A percentile compares a stretch with the other conserved stretches of the same genome.
These are phyloP conservation scores for Laterallus jamaicensis DNA, from an alignment of 2,113 vertebrate genomes.

Conservation along the genomic window DNA sequence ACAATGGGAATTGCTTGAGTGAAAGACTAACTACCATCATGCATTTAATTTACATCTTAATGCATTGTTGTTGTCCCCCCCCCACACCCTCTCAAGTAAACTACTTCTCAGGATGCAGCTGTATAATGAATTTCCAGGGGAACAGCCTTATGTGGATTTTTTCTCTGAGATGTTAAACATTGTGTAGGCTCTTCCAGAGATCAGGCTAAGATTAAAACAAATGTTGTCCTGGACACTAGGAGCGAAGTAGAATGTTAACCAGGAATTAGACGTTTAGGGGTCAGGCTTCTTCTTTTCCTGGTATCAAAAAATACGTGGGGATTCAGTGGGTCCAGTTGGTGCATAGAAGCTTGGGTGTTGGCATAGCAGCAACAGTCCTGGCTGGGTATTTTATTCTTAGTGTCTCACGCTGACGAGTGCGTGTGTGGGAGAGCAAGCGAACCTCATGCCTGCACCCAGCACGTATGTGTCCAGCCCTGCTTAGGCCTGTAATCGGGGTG, in stretches of 20 bases:
- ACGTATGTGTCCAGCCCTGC: neutral
- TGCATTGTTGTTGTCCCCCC: neutral
- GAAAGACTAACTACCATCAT: neutral
- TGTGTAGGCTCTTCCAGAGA: neutral
- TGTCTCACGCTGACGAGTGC: neutral
- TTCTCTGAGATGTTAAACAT: neutral
- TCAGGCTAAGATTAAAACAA: neutral
- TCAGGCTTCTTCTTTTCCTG: neutral
- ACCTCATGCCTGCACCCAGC: neutral
- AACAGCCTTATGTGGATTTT: neutral
- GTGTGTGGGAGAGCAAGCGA: neutral
- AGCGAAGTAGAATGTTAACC: neutral
- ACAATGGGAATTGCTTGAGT: neutral
- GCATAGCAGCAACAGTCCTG: neutral
- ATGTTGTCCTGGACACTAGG: neutral
- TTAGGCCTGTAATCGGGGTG: neutral
- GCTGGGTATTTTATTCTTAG: neutral
- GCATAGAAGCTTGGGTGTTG: neutral
- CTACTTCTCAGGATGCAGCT: conserved; percentile 17
- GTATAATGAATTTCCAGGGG: neutral
- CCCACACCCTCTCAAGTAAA: neutral
- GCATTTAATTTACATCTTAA: conserved; percentile 42
- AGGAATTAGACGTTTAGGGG: neutral
- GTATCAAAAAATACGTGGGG: neutral
- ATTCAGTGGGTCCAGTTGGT: neutral